Base-by-base conservation (phyloP, 1,140 invertebrate species). In the Ectropis grisescens region DNA sequence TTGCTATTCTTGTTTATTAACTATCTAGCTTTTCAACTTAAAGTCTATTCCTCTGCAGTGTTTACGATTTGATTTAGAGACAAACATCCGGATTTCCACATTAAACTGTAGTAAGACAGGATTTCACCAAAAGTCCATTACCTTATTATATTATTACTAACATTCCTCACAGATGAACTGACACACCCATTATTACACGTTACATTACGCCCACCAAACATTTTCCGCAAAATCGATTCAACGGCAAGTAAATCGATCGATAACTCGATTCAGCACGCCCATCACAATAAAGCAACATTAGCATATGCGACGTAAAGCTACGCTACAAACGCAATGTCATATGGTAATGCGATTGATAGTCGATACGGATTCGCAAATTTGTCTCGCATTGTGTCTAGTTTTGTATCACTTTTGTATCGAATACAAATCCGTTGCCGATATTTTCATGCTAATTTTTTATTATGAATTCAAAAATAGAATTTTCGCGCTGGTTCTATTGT, bases 401-500 rank as follows among this genome's bases (percentile, higher is more conserved):
- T 47, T 58, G 55, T 54, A 45, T 30, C 28, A 36, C 29, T 57
- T 58, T 48, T 65, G 52, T 68, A 48, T 37, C 14, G 38, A 48
- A 51, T 59, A 47, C 48, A 65, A 65, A 75, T 70, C 66, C 67
- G 67, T 69, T 71, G 58, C 36, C 48, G 40, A 61, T 62, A 60
- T 66, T 61, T 64, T 54, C 41, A 75, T 75, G 65, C 57, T 55
- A 71, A 71, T 71, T 46, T 39, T 44, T 37, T 58, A 53, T 31
- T 23, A 46, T 47, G 41, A 47, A 51, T 52, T 47, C 33, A 45
- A 41, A 48, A 55, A 57, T 47, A 55, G 49, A 47, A 43, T 48
- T 56, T 46, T 41, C 33, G 14, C 38, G 43, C 39, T 65, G 53
- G 57, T 44, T 51, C 56, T 38, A 39, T 59, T 68, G 45, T 59